Percentiles rank a stretch among this genome's conserved stretches.
phyloP scores from a whole-genome alignment of 23 tunicate genomes.

The Botrylloides violaceus region DNA sequence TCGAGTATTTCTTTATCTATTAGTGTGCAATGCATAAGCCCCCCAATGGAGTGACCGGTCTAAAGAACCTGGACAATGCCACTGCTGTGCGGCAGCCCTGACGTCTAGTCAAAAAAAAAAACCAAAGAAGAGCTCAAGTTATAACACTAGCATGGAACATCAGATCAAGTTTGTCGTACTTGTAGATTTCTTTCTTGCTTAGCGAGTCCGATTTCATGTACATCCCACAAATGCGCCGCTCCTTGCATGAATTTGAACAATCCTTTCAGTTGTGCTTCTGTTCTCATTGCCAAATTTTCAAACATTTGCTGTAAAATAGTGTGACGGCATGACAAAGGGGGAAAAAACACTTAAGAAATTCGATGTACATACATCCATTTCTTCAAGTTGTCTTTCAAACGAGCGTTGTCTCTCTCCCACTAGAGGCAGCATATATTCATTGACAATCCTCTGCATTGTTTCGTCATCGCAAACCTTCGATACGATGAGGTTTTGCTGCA shows the following conservation, averaged over 20 bases:
- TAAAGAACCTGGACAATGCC: too few species aligned
- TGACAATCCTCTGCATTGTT: slow-evolving; percentile 67
- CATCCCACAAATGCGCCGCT: slow-evolving; percentile 90
- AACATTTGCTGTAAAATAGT: slow-evolving; percentile 34
- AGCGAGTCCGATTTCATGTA: slow-evolving; percentile 71
- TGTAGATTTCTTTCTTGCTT: slow-evolving; percentile 65
- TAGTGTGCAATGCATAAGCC: too few species aligned
- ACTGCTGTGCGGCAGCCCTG: too few species aligned
- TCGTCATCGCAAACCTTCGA: slow-evolving; percentile 80
- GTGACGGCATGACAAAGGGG: neutral
- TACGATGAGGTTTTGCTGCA: slow-evolving; percentile 61
- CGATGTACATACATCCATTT: slow-evolving; percentile 65
- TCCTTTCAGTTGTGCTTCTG: slow-evolving; percentile 43
- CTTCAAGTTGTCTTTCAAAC: slow-evolving; percentile 53
- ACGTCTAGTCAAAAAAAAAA: slow-evolving; percentile 8
- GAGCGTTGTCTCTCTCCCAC: slow-evolving; percentile 58
- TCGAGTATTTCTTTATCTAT: too few species aligned
- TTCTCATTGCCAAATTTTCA: slow-evolving; percentile 40
- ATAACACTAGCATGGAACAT: neutral
- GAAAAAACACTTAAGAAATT: neutral
- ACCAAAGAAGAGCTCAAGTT: neutral
- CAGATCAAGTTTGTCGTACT: slow-evolving; percentile 29
- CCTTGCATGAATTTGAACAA: slow-evolving; percentile 79
- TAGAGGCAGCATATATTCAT: slow-evolving; percentile 65
- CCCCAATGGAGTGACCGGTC: too few species aligned